Conservation (phyloP, 2,888 invertebrate species). For the Drosophila nigricruria region DNA sequence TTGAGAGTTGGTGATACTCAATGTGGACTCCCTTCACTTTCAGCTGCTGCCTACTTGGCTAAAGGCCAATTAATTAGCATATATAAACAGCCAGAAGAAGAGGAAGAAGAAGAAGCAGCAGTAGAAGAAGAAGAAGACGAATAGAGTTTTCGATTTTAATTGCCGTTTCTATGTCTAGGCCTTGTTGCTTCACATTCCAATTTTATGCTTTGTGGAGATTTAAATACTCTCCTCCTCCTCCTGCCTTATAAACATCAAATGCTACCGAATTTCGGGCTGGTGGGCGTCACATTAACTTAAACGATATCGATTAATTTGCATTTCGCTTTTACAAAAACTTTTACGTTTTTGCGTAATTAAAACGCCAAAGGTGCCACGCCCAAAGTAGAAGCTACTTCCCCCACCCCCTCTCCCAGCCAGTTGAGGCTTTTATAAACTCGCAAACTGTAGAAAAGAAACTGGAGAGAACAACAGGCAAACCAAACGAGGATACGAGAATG, state of each 20-base stretch:
- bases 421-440: conserved; percentile 59
- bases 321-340: conserved; percentile 61
- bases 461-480: conserved; percentile 20
- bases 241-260: conserved; percentile 47
- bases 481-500: conserved; percentile 39
- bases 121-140: conserved; percentile 36
- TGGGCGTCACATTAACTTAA: conserved; percentile 64
- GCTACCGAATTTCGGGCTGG: conserved; percentile 21
- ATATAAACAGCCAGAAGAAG: conserved; percentile 56
- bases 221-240: conserved; percentile 10
- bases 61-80: conserved; percentile 73
- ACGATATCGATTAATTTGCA: conserved; percentile 80
- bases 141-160: conserved; percentile 41
- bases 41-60: conserved; percentile 19
- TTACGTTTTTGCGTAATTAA: conserved; percentile 70
- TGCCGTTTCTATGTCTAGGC: conserved; percentile 27
- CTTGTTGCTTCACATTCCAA: conserved; percentile 21
- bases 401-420: not conserved
- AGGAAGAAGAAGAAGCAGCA: conserved; percentile 29
- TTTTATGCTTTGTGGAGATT: conserved; percentile 35
- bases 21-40: conserved; percentile 72
- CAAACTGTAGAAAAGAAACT: conserved; percentile 40
- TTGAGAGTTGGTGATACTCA: conserved; percentile 34
- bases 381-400: conserved; percentile 15
- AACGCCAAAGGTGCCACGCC: conserved; percentile 80